Evolutionary conservation across 1,140 invertebrate species (phyloP), one percentile per base, ranked within the genome.

Genomic region (Listronotus bonariensis): DNA sequence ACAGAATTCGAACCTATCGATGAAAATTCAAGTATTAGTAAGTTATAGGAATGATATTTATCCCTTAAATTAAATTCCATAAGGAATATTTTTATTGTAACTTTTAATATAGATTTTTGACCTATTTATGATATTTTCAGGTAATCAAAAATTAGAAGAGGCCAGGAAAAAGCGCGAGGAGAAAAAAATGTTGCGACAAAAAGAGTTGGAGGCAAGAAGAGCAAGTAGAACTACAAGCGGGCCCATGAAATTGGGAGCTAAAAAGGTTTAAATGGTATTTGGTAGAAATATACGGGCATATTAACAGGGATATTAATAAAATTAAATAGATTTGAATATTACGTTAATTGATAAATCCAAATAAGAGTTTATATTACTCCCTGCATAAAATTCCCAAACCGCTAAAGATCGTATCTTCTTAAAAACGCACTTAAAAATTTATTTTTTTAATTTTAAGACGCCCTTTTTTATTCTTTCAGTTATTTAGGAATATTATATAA

Each of bases 141-240:
- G 80, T 59, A 86, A 85, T 68, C 85, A 81, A 49, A 90, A 88
- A 82, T 80, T 89, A 72, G 88, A 92, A 72, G 90, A 93, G 75
- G 86, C 89, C 46, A 83, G 84, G 73, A 84, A 88, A 71, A 90
- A 92, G 80, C 83, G 92, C 11, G 92, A 95, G 76, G 92, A 95
- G 73, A 86, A 90, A 62, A 92, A 91, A 78, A 72, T 92, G 59
- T 91, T 92, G 72, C 79, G 92, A 18, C 92, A 95, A 78, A 86
- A 89, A 68, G 91, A 95, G 78, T 79, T 95, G 76, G 92, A 95
- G 78, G 89, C 91, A 10, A 87, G 92, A 72, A 83, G 92, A 69
- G 89, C 85, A 15, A 87, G 86, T 26, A 83, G 85, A 73, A 82
- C 75, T 4, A 82, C 82, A 32, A 86, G 88, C 31, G 77, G 77